Conservation (phyloP, 2,888 invertebrate species). For the Philopedon plagiatum region DNA sequence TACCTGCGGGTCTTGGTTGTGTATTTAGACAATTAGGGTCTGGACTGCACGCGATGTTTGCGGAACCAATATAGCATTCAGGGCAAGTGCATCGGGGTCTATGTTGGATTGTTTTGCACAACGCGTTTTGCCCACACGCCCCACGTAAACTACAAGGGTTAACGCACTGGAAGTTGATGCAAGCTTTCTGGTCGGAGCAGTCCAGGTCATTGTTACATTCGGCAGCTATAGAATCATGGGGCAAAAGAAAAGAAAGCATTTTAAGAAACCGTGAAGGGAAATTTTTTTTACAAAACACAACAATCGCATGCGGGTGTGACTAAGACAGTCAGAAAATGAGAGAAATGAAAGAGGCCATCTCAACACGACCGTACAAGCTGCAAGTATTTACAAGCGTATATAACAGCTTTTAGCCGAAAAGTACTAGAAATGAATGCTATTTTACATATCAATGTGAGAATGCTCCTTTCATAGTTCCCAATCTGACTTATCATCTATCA, state of each 20-base stretch:
- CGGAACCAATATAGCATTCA: slow-evolving; percentile 88
- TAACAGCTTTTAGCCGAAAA: slow-evolving; percentile 66
- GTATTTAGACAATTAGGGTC: slow-evolving; percentile 83
- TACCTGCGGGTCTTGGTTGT: slow-evolving; percentile 73
- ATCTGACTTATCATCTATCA: slow-evolving; percentile 74
- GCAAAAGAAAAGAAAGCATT: slow-evolving; percentile 76
- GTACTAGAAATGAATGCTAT: slow-evolving; percentile 60
- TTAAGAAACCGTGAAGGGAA: slow-evolving; percentile 91
- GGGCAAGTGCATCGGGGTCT: slow-evolving; percentile 90
- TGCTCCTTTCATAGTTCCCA: slow-evolving; percentile 85
- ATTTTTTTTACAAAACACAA: slow-evolving; percentile 67
- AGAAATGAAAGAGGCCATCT: slow-evolving; percentile 69
- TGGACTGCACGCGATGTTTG: slow-evolving; percentile 83
- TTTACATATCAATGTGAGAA: slow-evolving; percentile 75
- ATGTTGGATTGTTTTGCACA: slow-evolving; percentile 88
- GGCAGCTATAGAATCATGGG: slow-evolving; percentile 67
- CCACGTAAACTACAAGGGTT: slow-evolving; percentile 92
- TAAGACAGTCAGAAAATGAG: slow-evolving; percentile 69
- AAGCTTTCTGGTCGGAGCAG: slow-evolving; percentile 93
- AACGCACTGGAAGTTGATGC: slow-evolving; percentile 91
- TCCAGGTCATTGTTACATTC: slow-evolving; percentile 93
- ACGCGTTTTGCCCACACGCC: slow-evolving; percentile 90
- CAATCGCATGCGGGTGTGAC: slow-evolving; percentile 75
- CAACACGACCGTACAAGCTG: slow-evolving; percentile 70
- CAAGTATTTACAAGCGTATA: slow-evolving; percentile 74